Percentiles rank a stretch among this genome's conserved stretches.
Evolutionary conservation across 2,113 vertebrate species (phyloP).

Genomic region (Lates calcarifer): DNA sequence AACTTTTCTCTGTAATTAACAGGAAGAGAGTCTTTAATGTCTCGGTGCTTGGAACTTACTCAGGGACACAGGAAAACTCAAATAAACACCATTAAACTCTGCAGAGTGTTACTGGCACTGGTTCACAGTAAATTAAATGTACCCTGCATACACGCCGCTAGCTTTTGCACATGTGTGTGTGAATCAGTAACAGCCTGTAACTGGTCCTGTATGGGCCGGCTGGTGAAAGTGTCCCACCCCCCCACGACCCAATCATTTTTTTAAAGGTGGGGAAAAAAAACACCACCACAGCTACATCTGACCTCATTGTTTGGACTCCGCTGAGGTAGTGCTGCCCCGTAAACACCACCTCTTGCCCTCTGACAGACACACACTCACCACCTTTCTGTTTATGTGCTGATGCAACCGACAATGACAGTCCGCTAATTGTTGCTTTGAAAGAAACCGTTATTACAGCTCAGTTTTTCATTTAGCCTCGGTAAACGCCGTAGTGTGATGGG

Average conservation of each 20-base stretch:
- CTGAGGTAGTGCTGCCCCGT: conserved; percentile 39
- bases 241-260: background rate
- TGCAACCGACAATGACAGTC: conserved; percentile 47
- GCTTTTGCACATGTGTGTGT: conserved; percentile 10
- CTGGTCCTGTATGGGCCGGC: background rate
- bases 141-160: conserved; percentile 25
- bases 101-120: conserved; percentile 56
- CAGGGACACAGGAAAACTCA: conserved; percentile 65
- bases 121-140: conserved; percentile 62
- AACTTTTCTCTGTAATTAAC: conserved; percentile 67
- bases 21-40: conserved; percentile 59
- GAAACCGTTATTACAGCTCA: conserved; percentile 57
- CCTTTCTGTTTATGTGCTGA: conserved; percentile 51
- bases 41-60: conserved; percentile 45
- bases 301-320: conserved; percentile 67
- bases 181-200: conserved; percentile 29
- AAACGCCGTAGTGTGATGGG: conserved; percentile 42
- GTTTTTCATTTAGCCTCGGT: conserved; percentile 47
- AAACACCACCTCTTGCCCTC: conserved; percentile 37
- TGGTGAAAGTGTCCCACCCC: conserved; percentile 7
- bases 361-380: conserved; percentile 42
- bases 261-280: conserved; percentile 42
- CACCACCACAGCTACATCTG: conserved; percentile 33
- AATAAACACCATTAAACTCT: conserved; percentile 75
- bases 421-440: conserved; percentile 44